Base-by-base conservation (phyloP, 37 sponge, comb jelly and placozoan genomes). In the Aplysina aerophoba region DNA sequence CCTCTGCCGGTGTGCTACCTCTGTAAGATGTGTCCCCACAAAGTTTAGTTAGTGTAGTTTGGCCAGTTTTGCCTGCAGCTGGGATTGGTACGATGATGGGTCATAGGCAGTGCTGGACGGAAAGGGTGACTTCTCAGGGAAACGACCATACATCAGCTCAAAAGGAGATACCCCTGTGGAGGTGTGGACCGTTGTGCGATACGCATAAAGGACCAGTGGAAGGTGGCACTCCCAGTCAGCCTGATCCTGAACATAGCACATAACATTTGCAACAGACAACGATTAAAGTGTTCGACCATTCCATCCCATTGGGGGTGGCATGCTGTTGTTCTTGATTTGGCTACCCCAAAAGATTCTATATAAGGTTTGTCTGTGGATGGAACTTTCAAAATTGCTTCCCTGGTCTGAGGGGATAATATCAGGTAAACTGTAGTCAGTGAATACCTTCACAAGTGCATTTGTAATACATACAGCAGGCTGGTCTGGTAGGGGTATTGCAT, bases 211-310 rank as follows among this genome's bases (percentile, higher is more conserved):
- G 36, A 86, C 73, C 19, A 92, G 84, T 2, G 89, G 93, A 20
- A 92, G 53, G 56, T 68, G 81, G 8, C 79, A 55, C 44, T 89
- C 93, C 93, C 93, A 92, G 20, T 92, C 85, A 30, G 81, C 35
- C 30, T 86, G 58, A 22, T 72, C 60, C 28, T 83, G 57, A 1
- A 86, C 75, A 69, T 89, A 92, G 85, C 27, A 33, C 87, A 56
- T 17, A 92, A 59, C 64, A 86, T 63, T 36, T 92, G 87, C 0
- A 89, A 63, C 0, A 92, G 65, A 27, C 84, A 79, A 11, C 87
- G 60, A 40, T 92, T 88, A 13, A 88, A 85, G 28, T 81, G 33
- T 64, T 92, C 92, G n/a, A 92, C 92, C 89, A 92, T 88, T 17
- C 92, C 4, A 14, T 14, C 27, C 63, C 63, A 14, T 62, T 2